Evolutionary conservation across 2,113 vertebrate genomes (phyloP).

Genomic region (Gobiocypris rarus): DNA sequence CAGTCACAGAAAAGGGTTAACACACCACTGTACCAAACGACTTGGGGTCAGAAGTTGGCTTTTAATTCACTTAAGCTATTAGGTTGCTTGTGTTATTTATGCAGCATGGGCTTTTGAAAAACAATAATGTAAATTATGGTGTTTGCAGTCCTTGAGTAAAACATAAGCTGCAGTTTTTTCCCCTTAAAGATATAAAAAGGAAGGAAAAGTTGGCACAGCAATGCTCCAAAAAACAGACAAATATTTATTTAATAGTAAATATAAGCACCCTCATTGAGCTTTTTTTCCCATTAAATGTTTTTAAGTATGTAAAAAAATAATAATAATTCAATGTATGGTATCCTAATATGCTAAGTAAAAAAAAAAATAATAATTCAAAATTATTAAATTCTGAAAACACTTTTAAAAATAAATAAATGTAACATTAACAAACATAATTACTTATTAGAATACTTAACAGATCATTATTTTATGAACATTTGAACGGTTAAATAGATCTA

Average conservation of each 20-base stretch:
- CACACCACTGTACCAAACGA: not conserved
- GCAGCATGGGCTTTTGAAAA: not conserved
- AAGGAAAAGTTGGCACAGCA: too few relatives aligned
- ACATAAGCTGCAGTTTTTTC: not conserved
- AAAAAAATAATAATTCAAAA: too few relatives aligned
- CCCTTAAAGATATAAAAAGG: too few relatives aligned
- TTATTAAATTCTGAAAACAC: not conserved
- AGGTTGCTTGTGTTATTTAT: not conserved
- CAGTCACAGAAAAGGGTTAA: constrained; percentile 46
- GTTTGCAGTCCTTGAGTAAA: not conserved
- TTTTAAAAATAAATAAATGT: not conserved
- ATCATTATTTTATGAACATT: not conserved
- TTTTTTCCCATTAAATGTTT: too few relatives aligned
- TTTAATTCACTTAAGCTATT: not conserved
- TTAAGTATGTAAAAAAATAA: too few relatives aligned
- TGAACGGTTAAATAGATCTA: not conserved
- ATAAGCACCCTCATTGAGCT: too few relatives aligned
- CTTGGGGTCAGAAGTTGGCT: not conserved
- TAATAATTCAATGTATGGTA: too few relatives aligned
- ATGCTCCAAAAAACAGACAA: too few relatives aligned
- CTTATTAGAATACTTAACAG: not conserved
- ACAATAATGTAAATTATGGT: not conserved
- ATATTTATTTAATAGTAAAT: too few relatives aligned
- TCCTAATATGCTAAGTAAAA: too few relatives aligned
- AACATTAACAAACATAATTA: not conserved